These are phyloP conservation scores for Microplitis deprimator DNA, from an alignment of 2,888 invertebrate genomes.

Conservation along the genomic window DNA sequence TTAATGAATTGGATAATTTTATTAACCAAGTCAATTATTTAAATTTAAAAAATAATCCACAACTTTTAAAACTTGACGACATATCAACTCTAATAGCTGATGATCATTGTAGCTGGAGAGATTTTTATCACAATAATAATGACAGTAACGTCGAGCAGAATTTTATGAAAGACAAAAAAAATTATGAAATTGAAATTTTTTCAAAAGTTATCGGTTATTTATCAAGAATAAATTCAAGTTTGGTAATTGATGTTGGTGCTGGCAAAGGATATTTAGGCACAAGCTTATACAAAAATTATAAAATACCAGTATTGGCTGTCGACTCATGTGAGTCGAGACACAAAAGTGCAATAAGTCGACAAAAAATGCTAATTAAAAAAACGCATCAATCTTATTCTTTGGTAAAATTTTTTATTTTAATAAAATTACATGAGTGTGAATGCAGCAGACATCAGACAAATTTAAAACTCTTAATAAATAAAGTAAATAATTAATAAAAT, in stretches of 20 bases:
- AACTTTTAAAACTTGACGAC: conserved; percentile 50
- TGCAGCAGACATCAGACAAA: not conserved
- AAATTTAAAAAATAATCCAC: conserved; percentile 55
- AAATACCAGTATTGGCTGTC: conserved; percentile 83
- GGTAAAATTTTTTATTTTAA: conserved; percentile 49
- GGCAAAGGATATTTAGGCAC: conserved; percentile 88
- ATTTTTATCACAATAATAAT: conserved; percentile 51
- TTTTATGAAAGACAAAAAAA: conserved; percentile 86
- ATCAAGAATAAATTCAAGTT: conserved; percentile 47
- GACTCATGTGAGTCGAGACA: conserved; percentile 83
- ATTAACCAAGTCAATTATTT: conserved; percentile 55
- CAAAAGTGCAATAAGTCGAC: conserved; percentile 76
- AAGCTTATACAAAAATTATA: conserved; percentile 79
- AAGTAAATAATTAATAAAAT: no score
- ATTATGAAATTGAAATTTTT: conserved; percentile 76
- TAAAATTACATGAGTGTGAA: not conserved
- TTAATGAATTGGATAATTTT: conserved; percentile 50
- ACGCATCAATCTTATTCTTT: conserved; percentile 55
- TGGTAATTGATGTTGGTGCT: conserved; percentile 85
- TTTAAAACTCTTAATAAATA: not conserved
- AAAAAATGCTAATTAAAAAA: conserved; percentile 51
- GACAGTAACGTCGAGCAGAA: conserved; percentile 57
- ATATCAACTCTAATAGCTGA: conserved; percentile 67
- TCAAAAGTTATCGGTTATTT: conserved; percentile 56
- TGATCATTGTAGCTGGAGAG: conserved; percentile 61